Base-by-base conservation (phyloP, 2,113 vertebrate species). In the Hepsetus odoe region DNA sequence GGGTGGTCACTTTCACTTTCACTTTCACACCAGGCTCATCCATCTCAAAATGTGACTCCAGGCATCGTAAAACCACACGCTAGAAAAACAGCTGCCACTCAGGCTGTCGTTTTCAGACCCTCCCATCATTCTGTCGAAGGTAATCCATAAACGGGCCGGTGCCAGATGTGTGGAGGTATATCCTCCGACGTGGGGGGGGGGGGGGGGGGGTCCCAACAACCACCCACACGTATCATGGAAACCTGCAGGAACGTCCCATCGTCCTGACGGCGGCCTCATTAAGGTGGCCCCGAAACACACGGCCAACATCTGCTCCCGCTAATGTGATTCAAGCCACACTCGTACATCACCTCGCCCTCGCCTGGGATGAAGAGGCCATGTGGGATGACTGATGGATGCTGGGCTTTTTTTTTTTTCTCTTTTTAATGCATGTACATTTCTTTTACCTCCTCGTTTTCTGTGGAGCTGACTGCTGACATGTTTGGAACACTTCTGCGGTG, bases 301-400 rank as follows among this genome's bases (percentile, higher is more conserved):
- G 53, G 58, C 40, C 46, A 73, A 82, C 83, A 85, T 82, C 80
- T 85, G 83, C 53, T 74, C 46, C 22, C 55, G 61, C 30, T 74
- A 85, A 80, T 73, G 69, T n/a, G 70, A 65, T 70, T 24, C 73
- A 69, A 73, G 61, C 22, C 70, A 58, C 74, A 14, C 62, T 61
- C 24, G 14, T 58, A 79, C 68, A 64, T 69, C 74, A 74, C 68
- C 13, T n/a, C n/a, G 42, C 24, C 30, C 22, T 11, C 30, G 12
- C 4, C 3, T 53, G 28, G 51, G 56, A 79, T 26, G 3, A 56
- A 18, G 7, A 66, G 4, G 38, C 68, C 66, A 40, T 49, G 40
- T 51, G 24, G 35, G 61, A 24, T 40, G 51, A 26, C 18, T 38
- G 20, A 64, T 38, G 20, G 67, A 59, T 26, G 35, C 40, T 28